phyloP scores from a whole-genome alignment of 1,140 invertebrate genomes.

The Tetramorium alpestre region DNA sequence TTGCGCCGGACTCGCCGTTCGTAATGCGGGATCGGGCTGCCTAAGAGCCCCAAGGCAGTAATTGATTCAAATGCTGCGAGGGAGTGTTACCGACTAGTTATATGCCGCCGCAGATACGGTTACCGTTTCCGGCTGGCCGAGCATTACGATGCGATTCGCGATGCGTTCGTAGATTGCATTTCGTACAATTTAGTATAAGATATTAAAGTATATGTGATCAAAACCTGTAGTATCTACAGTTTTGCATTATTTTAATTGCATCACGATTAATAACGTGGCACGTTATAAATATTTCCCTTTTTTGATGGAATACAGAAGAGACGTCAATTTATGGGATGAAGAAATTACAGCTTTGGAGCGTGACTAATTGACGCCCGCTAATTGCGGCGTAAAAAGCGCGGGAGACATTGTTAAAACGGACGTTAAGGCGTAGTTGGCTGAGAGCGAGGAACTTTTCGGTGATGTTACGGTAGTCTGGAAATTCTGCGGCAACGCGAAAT shows the following conservation, averaged over 20 bases:
- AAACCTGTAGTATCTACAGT: background rate
- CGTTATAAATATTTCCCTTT: background rate
- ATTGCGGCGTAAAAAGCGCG: conserved; percentile 49
- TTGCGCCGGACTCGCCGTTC: conserved; percentile 75
- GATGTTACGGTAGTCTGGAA: conserved; percentile 20
- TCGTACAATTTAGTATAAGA: background rate
- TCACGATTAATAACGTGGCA: no score
- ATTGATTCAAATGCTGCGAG: conserved; percentile 83
- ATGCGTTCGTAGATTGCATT: background rate
- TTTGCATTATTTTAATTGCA: background rate
- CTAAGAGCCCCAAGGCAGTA: conserved; percentile 78
- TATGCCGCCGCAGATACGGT: conserved; percentile 18
- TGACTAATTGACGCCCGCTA: conserved; percentile 51
- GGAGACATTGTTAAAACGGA: conserved; percentile 55
- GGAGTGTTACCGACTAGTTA: conserved; percentile 72
- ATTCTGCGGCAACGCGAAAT: conserved; percentile 46
- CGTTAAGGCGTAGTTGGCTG: conserved; percentile 16
- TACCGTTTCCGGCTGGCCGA: background rate
- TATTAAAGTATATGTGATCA: background rate
- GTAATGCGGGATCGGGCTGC: conserved; percentile 75
- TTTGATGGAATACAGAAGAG: background rate
- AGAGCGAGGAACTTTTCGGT: conserved; percentile 46
- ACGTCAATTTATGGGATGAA: conserved; percentile 38
- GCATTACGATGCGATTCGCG: background rate
- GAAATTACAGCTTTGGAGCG: conserved; percentile 36